Base-by-base conservation (phyloP, 2,888 invertebrate species). In the Eupeodes luniger region DNA sequence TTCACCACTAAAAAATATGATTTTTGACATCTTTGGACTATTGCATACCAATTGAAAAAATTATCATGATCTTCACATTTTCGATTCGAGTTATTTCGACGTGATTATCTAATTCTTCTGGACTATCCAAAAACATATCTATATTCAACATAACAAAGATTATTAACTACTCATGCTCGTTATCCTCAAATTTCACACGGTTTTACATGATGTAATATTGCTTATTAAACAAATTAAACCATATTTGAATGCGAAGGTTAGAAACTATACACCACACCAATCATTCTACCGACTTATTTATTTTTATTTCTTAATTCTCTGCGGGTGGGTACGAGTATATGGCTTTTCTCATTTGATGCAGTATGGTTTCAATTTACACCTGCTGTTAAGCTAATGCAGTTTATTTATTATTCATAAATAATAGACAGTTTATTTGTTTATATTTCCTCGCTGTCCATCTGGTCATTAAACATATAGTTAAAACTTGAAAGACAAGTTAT, bases 401-500 rank as follows among this genome's bases (percentile, higher is more conserved):
- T 69, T 16, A 57, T 72, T 57, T 34, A 44, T 57, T 47, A 57
- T 55, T 40, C 55, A 44, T 5, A 27, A 10, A 27, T 27, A 27
- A 27, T 3, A 4, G 16, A 49, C 44, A 57, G 7, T 72, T 72
- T 51, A 19, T 69, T 36, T 69, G 69, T 55, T 70, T 55, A 72
- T 72, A 14, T 27, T 72, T 72, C 57, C 72, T 19, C 47, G 40
- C 40, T 36, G 47, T 59, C 59, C 34, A 72, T 59, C 34, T 49
- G 72, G 34, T 72, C 72, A 27, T 27, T 27, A 27, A 27, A 27
- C 27, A 72, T 19, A 14, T 59, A 2, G 19, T 19, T 19, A 14
- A 19, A 72, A 72, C 72, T 47, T 12, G 59, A 72, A 72, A 59
- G 7, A 34, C 72, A 47, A 72, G 59, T 44, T 44, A 55, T 40